These are phyloP conservation scores for Bacillus rossius DNA, from an alignment of 1,140 invertebrate species.

Conservation along the genomic window DNA sequence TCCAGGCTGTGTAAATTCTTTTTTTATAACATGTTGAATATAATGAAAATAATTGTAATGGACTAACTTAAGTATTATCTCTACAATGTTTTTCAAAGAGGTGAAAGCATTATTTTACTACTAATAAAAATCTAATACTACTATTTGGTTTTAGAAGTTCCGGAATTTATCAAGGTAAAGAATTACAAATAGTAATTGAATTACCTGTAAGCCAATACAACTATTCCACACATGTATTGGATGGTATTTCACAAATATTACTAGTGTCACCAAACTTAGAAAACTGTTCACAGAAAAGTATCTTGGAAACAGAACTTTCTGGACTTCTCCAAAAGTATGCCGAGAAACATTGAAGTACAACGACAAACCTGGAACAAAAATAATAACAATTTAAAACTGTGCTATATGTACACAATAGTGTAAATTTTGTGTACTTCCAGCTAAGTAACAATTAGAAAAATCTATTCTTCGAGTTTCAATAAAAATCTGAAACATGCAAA, in stretches of 20 bases:
- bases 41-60: too few species aligned
- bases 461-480: too few species aligned
- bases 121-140: too few species aligned
- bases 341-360: constrained; percentile 75
- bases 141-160: too few species aligned
- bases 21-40: too few species aligned
- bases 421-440: not conserved
- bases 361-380: constrained; percentile 57
- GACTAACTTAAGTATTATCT: too few species aligned
- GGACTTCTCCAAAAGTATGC: constrained; percentile 75
- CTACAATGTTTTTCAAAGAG: too few species aligned
- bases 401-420: not conserved
- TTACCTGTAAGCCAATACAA: constrained; percentile 45
- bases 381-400: not conserved
- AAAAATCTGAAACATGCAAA: too few species aligned
- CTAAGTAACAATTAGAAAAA: not conserved
- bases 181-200: too few species aligned
- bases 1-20: too few species aligned
- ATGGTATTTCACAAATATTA: constrained; percentile 57
- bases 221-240: constrained; percentile 32
- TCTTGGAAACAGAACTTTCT: constrained; percentile 77
- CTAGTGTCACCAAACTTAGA: constrained; percentile 64
- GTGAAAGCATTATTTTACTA: too few species aligned
- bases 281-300: constrained; percentile 74
- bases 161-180: too few species aligned